Evolutionary conservation across 2,888 invertebrate genomes (phyloP), one percentile per base, ranked within the genome.

Genomic region (Caenorhabditis zanzibari): DNA sequence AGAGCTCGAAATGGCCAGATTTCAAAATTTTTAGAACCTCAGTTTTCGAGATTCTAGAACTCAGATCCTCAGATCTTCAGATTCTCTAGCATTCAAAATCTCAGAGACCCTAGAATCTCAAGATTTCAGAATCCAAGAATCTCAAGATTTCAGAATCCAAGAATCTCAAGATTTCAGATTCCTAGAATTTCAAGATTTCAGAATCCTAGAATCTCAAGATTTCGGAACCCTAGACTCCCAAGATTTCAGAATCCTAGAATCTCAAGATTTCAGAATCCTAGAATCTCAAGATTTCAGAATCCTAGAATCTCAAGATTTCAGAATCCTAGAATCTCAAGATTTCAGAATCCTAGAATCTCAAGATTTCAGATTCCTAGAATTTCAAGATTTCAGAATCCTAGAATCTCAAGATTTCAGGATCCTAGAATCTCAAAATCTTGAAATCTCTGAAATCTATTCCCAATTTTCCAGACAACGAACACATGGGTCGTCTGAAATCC

Each of bases 391-490:
- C 10, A 7, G 44, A 44, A 44, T 44, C 14, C 16, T 16, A 3
- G 44, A 44, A 14, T 10, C 14, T 44, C 14, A 16, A 16, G 16
- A 44, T 44, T 2, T 44, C 44, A 7, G 14, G 16, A 44, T 44
- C 14, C 44, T 44, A 16, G 44, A 44, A 14, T 10, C 4, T 44
- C 44, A 5, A 16, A 10, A 44, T 44, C 16, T 14, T 44, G 2
- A 16, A 14, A 16, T 14, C 16, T 16, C 2, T 12, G 16, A 44
- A 16, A 16, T 44, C 44, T 1, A 16, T 1, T 16, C 2, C 47
- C 47, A 19, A 19, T 47, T 47, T 47, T 47, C n/a, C 79, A 88
- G 95, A 90, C 96, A 96, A 92, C 96, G 96, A 2, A 95, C 96
- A 89, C 75, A 82, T 91, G 84, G 92, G 92, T 59, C 88, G 92